Base-by-base conservation (phyloP, 2,888 invertebrate species). In the Zaprionus obscuricornis region DNA sequence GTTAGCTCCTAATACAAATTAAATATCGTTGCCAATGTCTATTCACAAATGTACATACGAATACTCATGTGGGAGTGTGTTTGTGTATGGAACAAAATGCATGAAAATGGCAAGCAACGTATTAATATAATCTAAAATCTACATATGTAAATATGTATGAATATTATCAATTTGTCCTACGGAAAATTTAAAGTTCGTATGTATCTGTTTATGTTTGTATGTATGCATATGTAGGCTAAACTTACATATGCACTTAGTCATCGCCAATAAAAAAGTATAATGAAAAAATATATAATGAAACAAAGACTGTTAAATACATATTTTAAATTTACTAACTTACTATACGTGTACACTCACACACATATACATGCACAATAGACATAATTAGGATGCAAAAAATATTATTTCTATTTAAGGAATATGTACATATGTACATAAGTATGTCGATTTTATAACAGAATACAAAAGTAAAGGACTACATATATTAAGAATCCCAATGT, bases 301-400 rank as follows among this genome's bases (percentile, higher is more conserved):
- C 69, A 73, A 85, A 79, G 79, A 79, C 79, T 79, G 79, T 68
- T 78, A 59, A 70, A 74, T 50, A 47, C 59, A 73, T 76, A 60
- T 50, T 58, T 39, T 20, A 31, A 5, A 31, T 5, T 31, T 13
- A 31, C 13, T 31, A 31, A 31, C 31, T 47, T 64, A 67, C 22
- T 31, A 36, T 45, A 26, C 10, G 24, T 33, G 14, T 10, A 22
- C 33, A 16, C 11, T n/a, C 11, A 26, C 7, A 27, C 24, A 34
- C 13, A 26, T 50, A 40, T 8, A 16, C 22, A 26, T 24, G 34
- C 24, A 10, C 27, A 11, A 11, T 11, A 18, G 18, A 43, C 14
- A 31, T 29, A 31, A n/a, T n/a, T n/a, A n/a, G n/a, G n/a, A n/a
- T n/a, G n/a, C n/a, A n/a, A n/a, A n/a, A n/a, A n/a, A n/a, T n/a